Evolutionary conservation across 2,113 vertebrate species (phyloP).

Genomic region (Camelus bactrianus): DNA sequence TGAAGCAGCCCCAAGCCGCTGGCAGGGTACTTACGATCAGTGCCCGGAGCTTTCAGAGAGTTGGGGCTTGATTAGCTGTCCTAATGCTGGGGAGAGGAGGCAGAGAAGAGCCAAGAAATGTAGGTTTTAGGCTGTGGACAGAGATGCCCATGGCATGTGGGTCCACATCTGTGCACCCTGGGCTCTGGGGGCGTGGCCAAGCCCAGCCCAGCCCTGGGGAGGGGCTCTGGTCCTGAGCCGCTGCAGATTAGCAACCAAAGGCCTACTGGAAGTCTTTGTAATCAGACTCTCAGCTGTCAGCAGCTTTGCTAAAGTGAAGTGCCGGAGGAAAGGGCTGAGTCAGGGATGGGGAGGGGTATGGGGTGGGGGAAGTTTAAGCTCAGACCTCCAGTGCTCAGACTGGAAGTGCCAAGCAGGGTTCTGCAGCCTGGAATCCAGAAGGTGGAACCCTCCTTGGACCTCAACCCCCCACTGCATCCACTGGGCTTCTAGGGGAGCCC

Average conservation of each 20-base stretch:
- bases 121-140: background rate
- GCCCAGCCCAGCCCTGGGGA: background rate
- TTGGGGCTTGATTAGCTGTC: background rate
- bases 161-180: background rate
- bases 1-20: background rate
- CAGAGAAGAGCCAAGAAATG: background rate
- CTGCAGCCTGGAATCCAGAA: background rate
- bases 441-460: background rate
- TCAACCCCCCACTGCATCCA: fast-evolving
- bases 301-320: background rate
- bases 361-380: background rate
- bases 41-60: background rate
- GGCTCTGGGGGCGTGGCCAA: background rate
- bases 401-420: background rate
- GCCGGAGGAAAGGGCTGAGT: background rate
- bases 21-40: background rate
- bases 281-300: background rate
- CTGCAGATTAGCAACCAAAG: background rate
- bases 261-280: background rate
- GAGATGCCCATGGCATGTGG: background rate
- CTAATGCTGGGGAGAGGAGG: background rate
- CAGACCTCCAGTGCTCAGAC: background rate
- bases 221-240: too few relatives aligned
- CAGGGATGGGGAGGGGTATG: background rate
- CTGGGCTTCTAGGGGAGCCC: background rate